These are phyloP conservation scores for Zaprionus davidi DNA, from an alignment of 1,140 invertebrate species.

Conservation along the genomic window DNA sequence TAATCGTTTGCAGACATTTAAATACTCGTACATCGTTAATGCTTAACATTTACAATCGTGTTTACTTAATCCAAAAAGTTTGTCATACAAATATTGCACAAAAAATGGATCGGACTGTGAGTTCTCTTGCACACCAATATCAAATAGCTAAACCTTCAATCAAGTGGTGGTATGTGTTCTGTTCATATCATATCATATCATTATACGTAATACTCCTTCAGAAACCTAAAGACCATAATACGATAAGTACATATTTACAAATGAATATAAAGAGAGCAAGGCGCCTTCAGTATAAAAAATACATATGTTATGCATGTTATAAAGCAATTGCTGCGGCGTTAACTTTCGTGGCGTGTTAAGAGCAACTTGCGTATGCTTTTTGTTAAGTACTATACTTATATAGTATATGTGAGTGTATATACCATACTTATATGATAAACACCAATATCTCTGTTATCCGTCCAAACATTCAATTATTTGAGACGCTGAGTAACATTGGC, in stretches of 20 bases:
- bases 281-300: slow-evolving; percentile 50
- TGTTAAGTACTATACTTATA: slow-evolving; percentile 27
- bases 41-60: slow-evolving; percentile 67
- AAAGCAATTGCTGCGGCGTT: slow-evolving; percentile 48
- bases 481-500: slow-evolving; percentile 99
- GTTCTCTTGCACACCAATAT: slow-evolving; percentile 53
- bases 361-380: slow-evolving; percentile 41
- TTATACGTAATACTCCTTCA: slow-evolving; percentile 29
- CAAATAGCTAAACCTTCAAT: slow-evolving; percentile 68
- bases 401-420: slow-evolving; percentile 16
- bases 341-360: slow-evolving; percentile 48
- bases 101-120: slow-evolving; percentile 81
- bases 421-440: slow-evolving; percentile 32
- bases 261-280: slow-evolving; percentile 50
- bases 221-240: slow-evolving; percentile 72
- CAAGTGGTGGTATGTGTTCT: slow-evolving; percentile 73
- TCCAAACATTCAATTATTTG: slow-evolving; percentile 88
- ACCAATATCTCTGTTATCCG: slow-evolving; percentile 36
- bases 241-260: slow-evolving; percentile 72
- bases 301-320: slow-evolving; percentile 35
- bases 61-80: slow-evolving; percentile 78
- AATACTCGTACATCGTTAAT: slow-evolving; percentile 32
- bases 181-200: slow-evolving; percentile 54
- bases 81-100: slow-evolving; percentile 83
- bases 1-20: slow-evolving; percentile 39